Evolutionary conservation across 2,888 invertebrate genomes (phyloP), one percentile per base, ranked within the genome.

Genomic region (Stenichneumon culpator): DNA sequence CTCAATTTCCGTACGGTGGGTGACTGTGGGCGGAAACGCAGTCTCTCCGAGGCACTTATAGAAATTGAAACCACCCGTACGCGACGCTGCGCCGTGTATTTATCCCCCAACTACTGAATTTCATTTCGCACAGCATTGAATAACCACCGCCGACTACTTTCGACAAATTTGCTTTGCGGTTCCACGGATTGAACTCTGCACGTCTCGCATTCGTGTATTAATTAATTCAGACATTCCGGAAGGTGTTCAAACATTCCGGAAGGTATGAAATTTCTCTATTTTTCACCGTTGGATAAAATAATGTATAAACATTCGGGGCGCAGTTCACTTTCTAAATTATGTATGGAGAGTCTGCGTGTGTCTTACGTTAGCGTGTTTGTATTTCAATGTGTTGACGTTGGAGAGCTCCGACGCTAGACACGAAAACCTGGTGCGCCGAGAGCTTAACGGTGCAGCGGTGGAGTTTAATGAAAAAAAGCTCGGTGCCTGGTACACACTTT

Each of bases 401-500:
- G 36, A 65, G 19, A 65, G 36, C 16, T 9, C 25, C 16, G 25
- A 9, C 3, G 68, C 25, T 7, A 69, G 47, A 57, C 19, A 57
- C 25, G 57, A 57, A 47, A 57, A 82, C 73, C 25, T 68, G 72
- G 67, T 60, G 44, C 67, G 47, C 60, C 72, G 52, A 28, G 72
- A 57, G 57, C 25, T 54, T 65, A 77, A 39, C 69, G 78, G 57
- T 78, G 69, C 69, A 79, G 57, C 67, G 54, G 50, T 72, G 57
- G 54, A 78, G 72, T 73, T 67, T 54, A 50, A 70, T 75, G 69
- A 74, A 73, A 67, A 65, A 57, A 50, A 69, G 14, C 72, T 52
- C 78, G 79, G 74, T 67, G 78, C 72, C 82, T 50, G 39, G 69
- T 74, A 57, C 57, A 57, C 57, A 57, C 57, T 57, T 22, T 57